Base-by-base conservation (phyloP, 2,888 invertebrate species). In the Teinopalpus imperialis region DNA sequence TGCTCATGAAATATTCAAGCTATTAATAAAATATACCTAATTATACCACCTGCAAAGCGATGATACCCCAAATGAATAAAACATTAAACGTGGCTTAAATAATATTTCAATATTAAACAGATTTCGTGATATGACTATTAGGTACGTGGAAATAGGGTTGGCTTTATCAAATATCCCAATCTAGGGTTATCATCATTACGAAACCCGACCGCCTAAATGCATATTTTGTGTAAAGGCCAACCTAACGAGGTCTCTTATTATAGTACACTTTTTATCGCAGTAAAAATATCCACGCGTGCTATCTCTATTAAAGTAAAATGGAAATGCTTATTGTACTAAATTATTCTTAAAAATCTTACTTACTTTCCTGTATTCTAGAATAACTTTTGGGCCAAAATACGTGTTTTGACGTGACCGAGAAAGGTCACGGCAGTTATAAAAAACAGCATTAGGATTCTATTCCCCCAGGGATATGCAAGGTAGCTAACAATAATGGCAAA, bases 91-190 rank as follows among this genome's bases (percentile, higher is more conserved):
- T 18, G 39, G 29, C 1, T 10, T 5, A 20, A 34, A 37, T 20
- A 20, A 29, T 35, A 35, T 35, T 13, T 35, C 23, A 35, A 35
- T 35, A 21, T 23, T 21, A 12, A 16, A 14, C 23, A 35, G 13
- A 23, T 23, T 35, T 16, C 23, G 21, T 9, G 12, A 10, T 13
- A n/a, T 6, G 29, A 29, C 4, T 35, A 35, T 35, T 12, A 35
- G 35, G 12, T 13, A 10, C 23, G 13, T 35, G 21, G 20, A 39
- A 39, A 30, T 40, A 31, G 6, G 14, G 13, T 31, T 14, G 31
- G 29, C 30, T 31, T 31, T 40, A 39, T 39, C 29, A 27, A 29
- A 39, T 12, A 29, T 39, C 12, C 27, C 13, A 13, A 21, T 39
- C 20, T 39, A 18, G 18, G 12, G 39, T 27, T 29, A 39, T 23